Percentiles rank a stretch among this genome's conserved stretches.
Evolutionary conservation across 1,140 invertebrate genomes (phyloP).

Genomic region (Cydia splendana): DNA sequence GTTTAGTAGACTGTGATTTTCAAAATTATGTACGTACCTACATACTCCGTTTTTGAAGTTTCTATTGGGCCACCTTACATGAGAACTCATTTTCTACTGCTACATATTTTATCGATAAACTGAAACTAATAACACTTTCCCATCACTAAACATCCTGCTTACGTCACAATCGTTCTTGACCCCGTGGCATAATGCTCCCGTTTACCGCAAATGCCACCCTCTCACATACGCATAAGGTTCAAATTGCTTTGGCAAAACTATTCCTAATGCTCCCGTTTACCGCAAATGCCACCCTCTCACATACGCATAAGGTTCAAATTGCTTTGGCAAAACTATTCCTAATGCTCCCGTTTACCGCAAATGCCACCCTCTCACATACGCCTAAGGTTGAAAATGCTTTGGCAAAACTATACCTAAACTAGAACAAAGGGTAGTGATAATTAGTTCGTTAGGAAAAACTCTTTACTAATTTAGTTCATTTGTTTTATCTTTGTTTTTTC

Average conservation of each 20-base stretch:
- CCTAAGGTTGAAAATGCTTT: not conserved
- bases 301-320: not conserved
- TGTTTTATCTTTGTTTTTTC: not conserved
- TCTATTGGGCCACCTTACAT: no score
- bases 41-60: no score
- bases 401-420: not conserved
- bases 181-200: not conserved
- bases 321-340: not conserved
- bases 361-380: not conserved
- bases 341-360: no score
- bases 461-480: not conserved
- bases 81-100: no score
- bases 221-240: not conserved
- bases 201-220: not conserved
- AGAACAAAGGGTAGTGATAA: constrained; percentile 6
- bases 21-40: no score
- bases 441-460: not conserved
- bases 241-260: not conserved
- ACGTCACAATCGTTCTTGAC: constrained; percentile 22
- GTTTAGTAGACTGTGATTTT: no score
- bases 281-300: not conserved
- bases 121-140: not conserved
- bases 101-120: not conserved
- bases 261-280: no score
- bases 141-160: constrained; percentile 18